These are phyloP conservation scores for Phlogophora meticulosa DNA, from an alignment of 2,888 invertebrate genomes.

Conservation along the genomic window DNA sequence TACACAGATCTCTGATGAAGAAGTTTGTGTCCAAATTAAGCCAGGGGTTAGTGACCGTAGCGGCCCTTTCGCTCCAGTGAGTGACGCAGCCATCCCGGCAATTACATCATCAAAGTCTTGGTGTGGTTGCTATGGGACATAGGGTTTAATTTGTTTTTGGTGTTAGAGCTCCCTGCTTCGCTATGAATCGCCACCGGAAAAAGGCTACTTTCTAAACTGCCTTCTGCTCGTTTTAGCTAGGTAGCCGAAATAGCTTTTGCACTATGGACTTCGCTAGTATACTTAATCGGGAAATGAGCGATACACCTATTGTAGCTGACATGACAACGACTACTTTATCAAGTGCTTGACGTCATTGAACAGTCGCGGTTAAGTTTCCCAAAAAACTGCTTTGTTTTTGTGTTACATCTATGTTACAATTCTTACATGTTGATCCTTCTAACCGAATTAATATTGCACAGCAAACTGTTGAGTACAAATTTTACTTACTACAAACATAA, in stretches of 20 bases:
- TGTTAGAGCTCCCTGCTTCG: neutral
- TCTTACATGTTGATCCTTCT: neutral
- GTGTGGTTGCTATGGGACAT: conserved; percentile 23
- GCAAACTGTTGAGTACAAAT: neutral
- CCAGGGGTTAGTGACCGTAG: conserved; percentile 44
- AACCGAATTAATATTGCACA: neutral
- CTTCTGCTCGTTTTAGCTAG: neutral
- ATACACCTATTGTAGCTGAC: conserved; percentile 16
- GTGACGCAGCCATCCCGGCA: conserved; percentile 41
- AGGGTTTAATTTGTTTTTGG: neutral
- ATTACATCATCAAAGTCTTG: conserved; percentile 41
- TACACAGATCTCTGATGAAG: conserved; percentile 12
- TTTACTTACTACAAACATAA: neutral
- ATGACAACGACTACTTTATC: conserved; percentile 14
- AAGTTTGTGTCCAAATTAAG: conserved; percentile 31
- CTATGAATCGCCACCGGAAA: neutral
- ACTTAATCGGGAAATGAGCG: conserved; percentile 20
- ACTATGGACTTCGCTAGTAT: neutral
- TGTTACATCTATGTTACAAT: neutral
- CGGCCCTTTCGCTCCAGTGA: conserved; percentile 48
- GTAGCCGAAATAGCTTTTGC: conserved; percentile 4
- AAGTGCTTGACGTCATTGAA: conserved; percentile 27
- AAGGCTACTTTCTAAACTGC: neutral
- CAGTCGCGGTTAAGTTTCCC: neutral
- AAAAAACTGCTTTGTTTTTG: conserved; percentile 1